Evolutionary conservation across 2,888 invertebrate genomes (phyloP).

Genomic region (Heliconius cydno): DNA sequence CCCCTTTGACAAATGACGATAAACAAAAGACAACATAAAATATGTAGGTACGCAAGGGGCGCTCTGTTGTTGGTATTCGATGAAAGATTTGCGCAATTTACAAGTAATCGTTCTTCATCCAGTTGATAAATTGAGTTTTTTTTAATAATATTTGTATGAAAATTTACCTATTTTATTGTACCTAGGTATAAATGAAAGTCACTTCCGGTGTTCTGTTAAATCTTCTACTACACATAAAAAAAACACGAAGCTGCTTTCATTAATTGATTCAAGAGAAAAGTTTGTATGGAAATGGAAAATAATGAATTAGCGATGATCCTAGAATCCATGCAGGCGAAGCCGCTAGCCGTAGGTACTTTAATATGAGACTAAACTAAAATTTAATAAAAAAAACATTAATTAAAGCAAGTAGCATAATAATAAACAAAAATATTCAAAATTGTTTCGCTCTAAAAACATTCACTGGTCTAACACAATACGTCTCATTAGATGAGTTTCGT

Average conservation of each 20-base stretch:
- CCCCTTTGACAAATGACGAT: background rate
- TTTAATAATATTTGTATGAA: background rate
- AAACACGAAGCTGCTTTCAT: no score
- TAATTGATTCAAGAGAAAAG: no score
- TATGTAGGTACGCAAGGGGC: conserved; percentile 4
- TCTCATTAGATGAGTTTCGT: conserved; percentile 27
- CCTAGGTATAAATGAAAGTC: background rate
- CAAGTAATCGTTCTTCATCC: conserved; percentile 20
- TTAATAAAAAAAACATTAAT: background rate
- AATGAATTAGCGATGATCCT: no score
- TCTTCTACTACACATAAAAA: no score
- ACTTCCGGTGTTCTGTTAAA: no score
- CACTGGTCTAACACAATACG: conserved; percentile 5
- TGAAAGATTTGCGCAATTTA: conserved; percentile 19
- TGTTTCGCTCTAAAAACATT: background rate
- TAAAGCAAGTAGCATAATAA: background rate
- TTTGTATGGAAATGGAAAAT: no score
- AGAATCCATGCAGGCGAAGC: no score
- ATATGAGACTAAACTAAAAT: background rate
- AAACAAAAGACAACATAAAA: conserved; percentile 3
- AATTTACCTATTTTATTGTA: background rate
- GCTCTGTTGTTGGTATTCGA: background rate
- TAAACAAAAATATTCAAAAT: background rate
- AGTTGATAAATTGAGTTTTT: background rate
- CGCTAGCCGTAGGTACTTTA: no score